These are phyloP conservation scores for Lithosia quadra DNA, from an alignment of 2,888 invertebrate genomes.

Conservation along the genomic window DNA sequence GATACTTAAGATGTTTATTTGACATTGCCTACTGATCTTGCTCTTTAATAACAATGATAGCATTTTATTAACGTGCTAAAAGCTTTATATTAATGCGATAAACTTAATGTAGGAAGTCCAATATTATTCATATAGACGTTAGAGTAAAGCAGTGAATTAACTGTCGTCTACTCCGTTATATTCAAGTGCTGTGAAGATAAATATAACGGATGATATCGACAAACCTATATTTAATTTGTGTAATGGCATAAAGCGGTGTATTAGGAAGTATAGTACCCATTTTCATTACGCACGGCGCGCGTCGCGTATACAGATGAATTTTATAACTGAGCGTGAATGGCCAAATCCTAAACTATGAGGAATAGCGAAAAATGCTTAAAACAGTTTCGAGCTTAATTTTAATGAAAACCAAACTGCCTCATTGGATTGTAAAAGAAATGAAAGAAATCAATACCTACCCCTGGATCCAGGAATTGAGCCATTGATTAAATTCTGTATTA, in stretches of 20 bases:
- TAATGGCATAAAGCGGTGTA: neutral
- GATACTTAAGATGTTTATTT: neutral
- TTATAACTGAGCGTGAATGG: too few relatives aligned
- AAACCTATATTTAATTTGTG: neutral
- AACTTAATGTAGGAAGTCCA: constrained; percentile 11
- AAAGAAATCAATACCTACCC: too few relatives aligned
- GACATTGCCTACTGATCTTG: neutral
- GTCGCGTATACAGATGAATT: too few relatives aligned
- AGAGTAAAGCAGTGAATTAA: neutral
- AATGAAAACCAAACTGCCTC: too few relatives aligned
- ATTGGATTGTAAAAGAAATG: too few relatives aligned
- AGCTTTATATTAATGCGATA: constrained; percentile 2
- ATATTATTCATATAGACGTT: constrained; percentile 3
- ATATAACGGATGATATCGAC: constrained; percentile 10
- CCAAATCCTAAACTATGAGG: too few relatives aligned
- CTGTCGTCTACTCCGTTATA: constrained; percentile 13
- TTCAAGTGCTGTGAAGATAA: neutral
- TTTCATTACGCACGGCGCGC: too few relatives aligned
- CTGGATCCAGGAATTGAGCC: too few relatives aligned
- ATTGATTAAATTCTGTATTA: too few relatives aligned
- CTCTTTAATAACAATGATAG: neutral
- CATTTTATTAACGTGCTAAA: constrained; percentile 10
- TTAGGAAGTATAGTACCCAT: neutral
- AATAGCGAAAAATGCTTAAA: too few relatives aligned
- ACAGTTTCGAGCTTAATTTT: constrained; percentile 1